A percentile compares a stretch with the other conserved stretches of the same genome.
Conservation (phyloP, 2,797 vertebrate genomes). For the Pantherophis vulpinus region DNA sequence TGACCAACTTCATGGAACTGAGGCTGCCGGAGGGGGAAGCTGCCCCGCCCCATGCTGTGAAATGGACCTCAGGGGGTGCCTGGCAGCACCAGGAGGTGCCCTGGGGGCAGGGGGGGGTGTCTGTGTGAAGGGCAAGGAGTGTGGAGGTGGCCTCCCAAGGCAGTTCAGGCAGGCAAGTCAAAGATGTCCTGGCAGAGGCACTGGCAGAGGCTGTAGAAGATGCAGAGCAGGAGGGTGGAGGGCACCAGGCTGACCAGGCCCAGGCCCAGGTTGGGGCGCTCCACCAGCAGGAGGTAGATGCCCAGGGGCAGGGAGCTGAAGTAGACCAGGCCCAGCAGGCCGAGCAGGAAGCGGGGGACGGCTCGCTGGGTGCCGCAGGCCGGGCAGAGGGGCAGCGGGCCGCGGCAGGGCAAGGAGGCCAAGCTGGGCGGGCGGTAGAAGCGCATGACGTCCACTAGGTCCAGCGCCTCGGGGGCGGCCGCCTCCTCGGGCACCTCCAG, state of each 20-base stretch:
- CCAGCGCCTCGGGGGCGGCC: conserved; percentile 76
- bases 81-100: no score
- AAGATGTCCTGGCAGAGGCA: conserved; percentile 83
- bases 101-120: background rate
- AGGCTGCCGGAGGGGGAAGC: background rate
- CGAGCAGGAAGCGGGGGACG: conserved; percentile 82
- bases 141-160: background rate
- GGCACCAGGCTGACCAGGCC: conserved; percentile 85
- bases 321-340: conserved; percentile 84
- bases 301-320: conserved; percentile 89
- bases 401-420: conserved; percentile 74
- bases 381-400: conserved; percentile 75
- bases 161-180: conserved; percentile 61
- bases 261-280: conserved; percentile 81
- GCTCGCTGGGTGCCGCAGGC: conserved; percentile 73
- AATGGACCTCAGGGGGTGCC: background rate
- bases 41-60: rapidly evolving
- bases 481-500: conserved; percentile 83
- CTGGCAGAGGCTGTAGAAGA: conserved; percentile 85
- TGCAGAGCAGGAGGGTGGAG: conserved; percentile 83
- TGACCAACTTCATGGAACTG: no score
- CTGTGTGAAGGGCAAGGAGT: background rate
- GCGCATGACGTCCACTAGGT: conserved; percentile 79
- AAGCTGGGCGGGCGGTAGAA: conserved; percentile 77
- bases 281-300: conserved; percentile 88